Base-by-base conservation (phyloP, 2,797 vertebrate genomes). In the Dipus sagitta region DNA sequence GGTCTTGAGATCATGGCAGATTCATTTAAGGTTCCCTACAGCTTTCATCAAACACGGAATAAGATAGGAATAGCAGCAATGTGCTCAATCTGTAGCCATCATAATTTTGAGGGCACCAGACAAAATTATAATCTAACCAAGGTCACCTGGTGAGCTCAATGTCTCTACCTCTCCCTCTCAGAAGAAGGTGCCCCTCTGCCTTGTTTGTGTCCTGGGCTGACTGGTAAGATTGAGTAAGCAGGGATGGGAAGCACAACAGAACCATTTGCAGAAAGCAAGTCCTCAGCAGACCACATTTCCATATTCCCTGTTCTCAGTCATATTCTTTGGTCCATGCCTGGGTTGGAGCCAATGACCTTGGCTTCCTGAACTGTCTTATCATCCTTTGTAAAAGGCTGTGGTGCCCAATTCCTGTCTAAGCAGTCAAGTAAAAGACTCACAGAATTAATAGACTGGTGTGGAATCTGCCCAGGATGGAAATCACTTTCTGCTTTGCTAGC, bases 381-480 rank as follows among this genome's bases (percentile, higher is more conserved):
- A 52, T n/a, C 58, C 88, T 95, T 74, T 82, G 67, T 72, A 86
- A 47, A 91, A 71, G 30, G 18, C 10, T 60, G 24, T 71, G 47
- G 30, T 94, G 90, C 82, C 76, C 90, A 89, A 32, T 78, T 93
- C 67, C 38, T 93, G 74, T 92, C 95, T 89, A 18, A 90, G 65
- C 62, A 89, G 30, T 88, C 88, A 90, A 88, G 60, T 81, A 81
- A 81, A 92, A 87, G 75, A 87, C 67, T 75, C n/a, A 13, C 54
- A 42, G 58, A 95, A 94, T 96, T 92, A 93, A 95, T n/a, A 91
- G 91, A 82, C 86, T 15, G 47, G 75, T 3, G 1, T 96, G 88
- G 85, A 97, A 79, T 52, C 70, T 71, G 75, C 90, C 96, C 92
- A 95, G 92, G 86, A 85, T 67, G 82, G 87, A 96, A 96, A 89